phyloP scores from a whole-genome alignment of 2,888 invertebrate genomes.

The Nematopogon swammerdamellus region DNA sequence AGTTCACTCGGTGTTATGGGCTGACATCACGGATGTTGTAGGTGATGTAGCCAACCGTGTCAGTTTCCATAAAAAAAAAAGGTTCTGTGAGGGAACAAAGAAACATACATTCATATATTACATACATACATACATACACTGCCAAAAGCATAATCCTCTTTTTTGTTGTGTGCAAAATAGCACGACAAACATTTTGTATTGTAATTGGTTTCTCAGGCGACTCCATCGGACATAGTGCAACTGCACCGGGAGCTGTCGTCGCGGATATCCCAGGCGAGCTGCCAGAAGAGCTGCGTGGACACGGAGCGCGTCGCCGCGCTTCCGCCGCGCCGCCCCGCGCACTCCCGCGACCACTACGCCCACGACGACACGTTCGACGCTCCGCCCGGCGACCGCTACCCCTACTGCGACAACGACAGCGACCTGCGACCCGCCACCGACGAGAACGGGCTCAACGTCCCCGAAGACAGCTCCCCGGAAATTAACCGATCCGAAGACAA shows the following conservation, averaged over 20 bases:
- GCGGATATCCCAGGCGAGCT: slow-evolving; percentile 21
- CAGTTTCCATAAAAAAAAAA: no score
- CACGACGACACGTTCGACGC: slow-evolving; percentile 36
- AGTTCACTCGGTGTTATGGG: no score
- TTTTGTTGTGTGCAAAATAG: no score
- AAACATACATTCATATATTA: no score
- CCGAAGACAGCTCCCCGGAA: slow-evolving; percentile 6
- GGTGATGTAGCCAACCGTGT: no score
- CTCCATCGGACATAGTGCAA: slow-evolving; percentile 36
- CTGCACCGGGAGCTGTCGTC: slow-evolving; percentile 30
- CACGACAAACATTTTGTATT: background rate
- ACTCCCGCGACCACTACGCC: slow-evolving; percentile 12
- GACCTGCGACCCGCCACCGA: slow-evolving; percentile 17
- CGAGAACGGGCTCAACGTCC: slow-evolving; percentile 3
- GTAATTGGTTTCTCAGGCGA: slow-evolving; percentile 25
- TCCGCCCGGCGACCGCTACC: slow-evolving; percentile 6
- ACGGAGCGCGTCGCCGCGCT: slow-evolving; percentile 13
- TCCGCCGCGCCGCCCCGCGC: slow-evolving; percentile 24
- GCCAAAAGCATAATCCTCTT: no score
- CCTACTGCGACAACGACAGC: slow-evolving; percentile 26
- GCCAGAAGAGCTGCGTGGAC: slow-evolving; percentile 19
- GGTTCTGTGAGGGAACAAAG: no score
- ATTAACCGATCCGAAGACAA: slow-evolving; percentile 23
- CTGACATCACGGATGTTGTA: no score
- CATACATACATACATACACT: no score